Percentiles rank a stretch among this genome's conserved stretches.
Evolutionary conservation across 2,797 vertebrate species (phyloP).

Genomic region (Taenioides sp.): DNA sequence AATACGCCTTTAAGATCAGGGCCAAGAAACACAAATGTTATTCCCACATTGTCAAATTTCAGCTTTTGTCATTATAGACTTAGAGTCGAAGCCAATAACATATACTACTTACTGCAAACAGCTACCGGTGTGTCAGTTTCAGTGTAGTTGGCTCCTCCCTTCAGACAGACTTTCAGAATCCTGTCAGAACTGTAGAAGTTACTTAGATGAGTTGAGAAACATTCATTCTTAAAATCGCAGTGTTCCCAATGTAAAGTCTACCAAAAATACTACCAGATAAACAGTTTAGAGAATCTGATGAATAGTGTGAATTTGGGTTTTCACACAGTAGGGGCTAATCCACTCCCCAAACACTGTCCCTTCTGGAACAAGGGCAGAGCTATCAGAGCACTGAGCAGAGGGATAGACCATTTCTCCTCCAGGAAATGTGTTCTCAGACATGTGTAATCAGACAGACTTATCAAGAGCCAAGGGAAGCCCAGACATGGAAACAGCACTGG

Average conservation of each 20-base stretch:
- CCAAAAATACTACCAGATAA: not conserved
- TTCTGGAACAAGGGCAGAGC: slow-evolving; percentile 51
- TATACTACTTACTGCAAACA: no score
- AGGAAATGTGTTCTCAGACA: slow-evolving; percentile 50
- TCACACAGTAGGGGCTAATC: slow-evolving; percentile 54
- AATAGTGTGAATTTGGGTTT: slow-evolving; percentile 24
- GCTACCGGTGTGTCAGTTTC: no score
- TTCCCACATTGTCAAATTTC: no score
- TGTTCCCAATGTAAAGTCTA: not conserved
- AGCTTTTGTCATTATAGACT: no score
- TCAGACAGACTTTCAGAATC: no score
- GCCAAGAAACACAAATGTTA: no score
- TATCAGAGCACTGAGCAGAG: slow-evolving; percentile 60
- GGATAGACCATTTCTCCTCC: slow-evolving; percentile 41
- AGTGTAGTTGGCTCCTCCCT: no score
- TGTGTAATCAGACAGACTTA: slow-evolving; percentile 57
- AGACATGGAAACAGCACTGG: slow-evolving; percentile 28
- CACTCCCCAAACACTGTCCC: slow-evolving; percentile 66
- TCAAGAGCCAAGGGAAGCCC: slow-evolving; percentile 33
- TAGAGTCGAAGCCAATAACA: no score
- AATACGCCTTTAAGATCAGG: no score
- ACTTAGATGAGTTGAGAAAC: no score
- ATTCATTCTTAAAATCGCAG: no score
- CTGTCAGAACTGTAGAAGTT: no score
- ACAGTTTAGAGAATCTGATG: not conserved